phyloP scores from a whole-genome alignment of 2,888 invertebrate genomes.

The Chaetoderma sp. region DNA sequence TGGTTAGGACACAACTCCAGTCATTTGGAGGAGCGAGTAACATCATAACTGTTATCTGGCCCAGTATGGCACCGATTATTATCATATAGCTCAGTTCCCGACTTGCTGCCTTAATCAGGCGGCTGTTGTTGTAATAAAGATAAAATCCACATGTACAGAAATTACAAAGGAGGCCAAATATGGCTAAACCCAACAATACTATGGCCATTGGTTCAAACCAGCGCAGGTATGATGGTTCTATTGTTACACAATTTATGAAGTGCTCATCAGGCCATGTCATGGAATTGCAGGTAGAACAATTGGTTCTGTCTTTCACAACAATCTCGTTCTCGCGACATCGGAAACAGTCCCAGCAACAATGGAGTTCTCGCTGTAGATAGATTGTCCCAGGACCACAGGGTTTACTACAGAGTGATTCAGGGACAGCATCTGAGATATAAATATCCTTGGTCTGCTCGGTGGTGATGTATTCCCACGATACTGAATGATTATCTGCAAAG shows the following conservation, averaged over 20 bases:
- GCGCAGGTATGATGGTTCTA: slow-evolving; percentile 12
- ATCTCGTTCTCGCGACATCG: slow-evolving; percentile 38
- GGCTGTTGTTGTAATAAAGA: slow-evolving; percentile 25
- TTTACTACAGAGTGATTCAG: slow-evolving; percentile 27
- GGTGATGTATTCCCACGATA: neutral
- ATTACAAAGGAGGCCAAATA: slow-evolving; percentile 8
- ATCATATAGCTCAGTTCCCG: slow-evolving; percentile 53
- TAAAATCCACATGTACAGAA: slow-evolving; percentile 14
- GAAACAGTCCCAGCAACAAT: slow-evolving; percentile 44
- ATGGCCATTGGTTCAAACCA: slow-evolving; percentile 18
- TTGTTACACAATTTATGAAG: slow-evolving; percentile 12
- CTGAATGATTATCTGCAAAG: neutral
- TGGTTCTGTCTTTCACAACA: slow-evolving; percentile 23
- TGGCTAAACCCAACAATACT: slow-evolving; percentile 14
- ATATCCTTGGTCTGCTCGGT: no score
- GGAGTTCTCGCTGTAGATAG: slow-evolving; percentile 29
- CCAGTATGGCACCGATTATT: slow-evolving; percentile 45
- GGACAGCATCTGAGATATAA: neutral
- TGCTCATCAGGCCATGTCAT: slow-evolving; percentile 45
- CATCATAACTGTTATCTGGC: slow-evolving; percentile 42
- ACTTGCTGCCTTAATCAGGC: slow-evolving; percentile 56
- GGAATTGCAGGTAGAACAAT: slow-evolving; percentile 30
- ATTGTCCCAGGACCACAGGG: slow-evolving; percentile 12
- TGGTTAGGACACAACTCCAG: slow-evolving; percentile 24
- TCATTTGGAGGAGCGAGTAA: slow-evolving; percentile 42